Evolutionary conservation across 2,113 vertebrate genomes (phyloP), one percentile per base, ranked within the genome.

Genomic region (Proterorhinus semilunaris): DNA sequence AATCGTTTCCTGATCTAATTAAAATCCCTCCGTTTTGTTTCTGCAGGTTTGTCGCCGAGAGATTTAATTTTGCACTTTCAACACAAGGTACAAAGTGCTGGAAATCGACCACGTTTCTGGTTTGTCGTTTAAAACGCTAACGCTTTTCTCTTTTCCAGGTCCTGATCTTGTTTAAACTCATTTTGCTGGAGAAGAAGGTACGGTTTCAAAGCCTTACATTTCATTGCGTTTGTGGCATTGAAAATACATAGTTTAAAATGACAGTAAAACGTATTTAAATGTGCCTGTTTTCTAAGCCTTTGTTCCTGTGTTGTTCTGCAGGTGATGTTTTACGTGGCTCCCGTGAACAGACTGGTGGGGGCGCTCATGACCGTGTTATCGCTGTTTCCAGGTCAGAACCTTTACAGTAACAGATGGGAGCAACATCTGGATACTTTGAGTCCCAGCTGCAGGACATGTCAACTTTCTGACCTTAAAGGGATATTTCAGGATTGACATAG

Each of bases 161-260:
- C 80, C 93, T 99, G 73, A 95, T 21, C 75, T 92, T 99, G 62
- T 98, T 98, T 91, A 99, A 99, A 79, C 83, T 99, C 52, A 96
- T 99, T 87, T 94, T 99, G 85, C 93, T 99, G 75, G 98, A 99
- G 86, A 98, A 98, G 92, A 99, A 98, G 95, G 98, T 98, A 84
- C n/a, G n/a, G 12, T 4, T 16, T 10, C 49, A 49, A 36, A 21
- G n/a, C n/a, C n/a, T n/a, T n/a, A n/a, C 1, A 21, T 21, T 21
- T 21, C 21, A 21, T 21, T 21, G n/a, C 21, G 21, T 21, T 21
- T 21, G 21, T 21, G 21, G 2, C 21, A 21, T 21, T 21, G 21
- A 21, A 21, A 1, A 21, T 21, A 1, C 21, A 21, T 21, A 21
- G n/a, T n/a, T 21, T 21, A 21, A 21, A 21, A 21, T 21, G 21